These are phyloP conservation scores for Oryzaephilus surinamensis DNA, from an alignment of 1,140 invertebrate genomes.

Conservation along the genomic window DNA sequence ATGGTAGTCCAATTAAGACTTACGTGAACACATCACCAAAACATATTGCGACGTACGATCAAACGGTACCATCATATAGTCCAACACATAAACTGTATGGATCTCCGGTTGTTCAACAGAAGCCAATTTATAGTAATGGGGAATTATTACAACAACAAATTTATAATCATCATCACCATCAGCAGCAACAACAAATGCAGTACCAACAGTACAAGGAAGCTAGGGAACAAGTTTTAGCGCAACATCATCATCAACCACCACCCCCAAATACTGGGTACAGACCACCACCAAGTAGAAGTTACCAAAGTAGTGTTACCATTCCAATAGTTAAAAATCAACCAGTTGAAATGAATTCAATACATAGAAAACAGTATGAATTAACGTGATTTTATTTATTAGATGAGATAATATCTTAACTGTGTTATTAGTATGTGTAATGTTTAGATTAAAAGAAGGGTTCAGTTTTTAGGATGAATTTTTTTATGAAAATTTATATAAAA, in stretches of 20 bases:
- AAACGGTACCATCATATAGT: conserved; percentile 9
- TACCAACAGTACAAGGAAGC: conserved; percentile 28
- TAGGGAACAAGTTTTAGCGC: conserved; percentile 26
- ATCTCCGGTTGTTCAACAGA: conserved; percentile 3
- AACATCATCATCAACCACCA: conserved; percentile 26
- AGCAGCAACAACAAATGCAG: conserved; percentile 21
- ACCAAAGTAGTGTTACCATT: conserved; percentile 26
- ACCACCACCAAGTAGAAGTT: too few relatives aligned
- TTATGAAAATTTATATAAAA: conserved; percentile 5
- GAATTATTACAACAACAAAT: conserved; percentile 27
- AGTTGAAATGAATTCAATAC: conserved; percentile 13
- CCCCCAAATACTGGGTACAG: conserved; percentile 9
- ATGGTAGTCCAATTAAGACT: conserved; percentile 21
- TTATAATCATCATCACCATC: conserved; percentile 23
- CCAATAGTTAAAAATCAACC: conserved; percentile 21
- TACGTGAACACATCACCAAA: conserved; percentile 20
- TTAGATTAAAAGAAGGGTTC: too few relatives aligned
- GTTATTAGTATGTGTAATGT: too few relatives aligned
- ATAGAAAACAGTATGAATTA: conserved; percentile 25
- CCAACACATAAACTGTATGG: conserved; percentile 18
- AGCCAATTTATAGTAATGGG: conserved; percentile 21
- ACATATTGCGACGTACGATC: conserved; percentile 22
- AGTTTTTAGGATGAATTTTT: too few relatives aligned
- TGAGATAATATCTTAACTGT: conserved; percentile 3
- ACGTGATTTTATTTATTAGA: conserved; percentile 20